phyloP scores from a whole-genome alignment of 2,113 vertebrate species.

The Myrmecophaga tridactyla region DNA sequence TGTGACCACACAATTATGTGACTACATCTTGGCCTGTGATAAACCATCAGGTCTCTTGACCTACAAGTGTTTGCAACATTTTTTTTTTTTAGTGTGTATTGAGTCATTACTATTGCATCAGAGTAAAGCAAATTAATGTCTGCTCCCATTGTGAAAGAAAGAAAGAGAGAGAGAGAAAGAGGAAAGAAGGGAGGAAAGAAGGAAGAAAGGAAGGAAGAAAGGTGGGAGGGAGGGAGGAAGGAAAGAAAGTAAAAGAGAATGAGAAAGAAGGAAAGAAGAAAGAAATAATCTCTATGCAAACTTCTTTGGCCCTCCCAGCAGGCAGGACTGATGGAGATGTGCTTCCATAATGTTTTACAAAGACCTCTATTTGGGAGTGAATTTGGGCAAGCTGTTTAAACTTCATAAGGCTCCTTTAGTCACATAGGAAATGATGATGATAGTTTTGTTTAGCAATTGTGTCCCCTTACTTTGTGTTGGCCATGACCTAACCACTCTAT shows the following conservation, averaged over 20 bases:
- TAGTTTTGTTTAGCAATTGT: not conserved
- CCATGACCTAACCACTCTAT: fast-evolving
- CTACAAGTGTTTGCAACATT: not conserved
- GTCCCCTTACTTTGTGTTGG: not conserved
- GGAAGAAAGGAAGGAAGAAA: fast-evolving
- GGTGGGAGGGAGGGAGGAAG: not conserved
- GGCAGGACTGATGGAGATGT: not conserved
- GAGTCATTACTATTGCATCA: not conserved
- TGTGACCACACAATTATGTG: not conserved
- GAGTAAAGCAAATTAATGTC: not conserved
- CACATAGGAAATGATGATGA: not conserved
- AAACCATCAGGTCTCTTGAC: not conserved
- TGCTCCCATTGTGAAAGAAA: not conserved
- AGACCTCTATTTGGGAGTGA: not conserved
- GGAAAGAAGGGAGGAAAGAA: fast-evolving
- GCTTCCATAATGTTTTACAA: not conserved
- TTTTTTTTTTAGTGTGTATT: not conserved
- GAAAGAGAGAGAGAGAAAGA: fast-evolving
- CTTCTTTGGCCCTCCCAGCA: not conserved
- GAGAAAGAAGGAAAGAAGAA: not conserved
- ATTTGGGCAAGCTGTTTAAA: not conserved
- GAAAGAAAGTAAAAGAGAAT: fast-evolving
- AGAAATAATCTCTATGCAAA: not conserved
- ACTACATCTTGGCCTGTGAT: not conserved
- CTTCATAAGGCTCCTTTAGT: not conserved